Percentiles rank a stretch among this genome's conserved stretches.
These are phyloP conservation scores for Limnephilus auricula DNA, from an alignment of 2,888 invertebrate species.

Conservation along the genomic window DNA sequence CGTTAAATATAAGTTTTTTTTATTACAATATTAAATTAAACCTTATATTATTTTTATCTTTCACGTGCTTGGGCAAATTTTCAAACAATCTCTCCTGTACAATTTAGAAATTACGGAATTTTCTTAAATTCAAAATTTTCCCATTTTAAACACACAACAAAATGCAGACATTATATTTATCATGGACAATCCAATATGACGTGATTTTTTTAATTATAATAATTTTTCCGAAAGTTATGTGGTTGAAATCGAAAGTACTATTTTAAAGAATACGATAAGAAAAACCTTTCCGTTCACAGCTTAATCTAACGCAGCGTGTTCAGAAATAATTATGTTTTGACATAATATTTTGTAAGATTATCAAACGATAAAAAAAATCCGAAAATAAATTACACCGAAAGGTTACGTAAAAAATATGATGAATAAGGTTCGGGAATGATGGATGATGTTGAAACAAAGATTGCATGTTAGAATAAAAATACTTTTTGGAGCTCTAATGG, in stretches of 20 bases:
- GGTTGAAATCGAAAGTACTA: background rate
- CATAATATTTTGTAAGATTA: slow-evolving; percentile 2
- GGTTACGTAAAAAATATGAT: background rate
- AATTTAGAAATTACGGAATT: too few relatives aligned
- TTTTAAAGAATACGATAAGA: background rate
- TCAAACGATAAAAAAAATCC: background rate
- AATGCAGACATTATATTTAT: too few relatives aligned
- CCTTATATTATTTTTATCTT: too few relatives aligned
- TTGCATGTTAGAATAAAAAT: background rate
- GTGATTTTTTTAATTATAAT: too few relatives aligned
- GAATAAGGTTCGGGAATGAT: background rate
- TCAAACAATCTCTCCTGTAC: too few relatives aligned
- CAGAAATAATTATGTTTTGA: background rate
- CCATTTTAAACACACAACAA: too few relatives aligned
- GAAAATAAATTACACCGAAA: background rate
- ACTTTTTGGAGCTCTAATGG: background rate
- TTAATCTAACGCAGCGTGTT: background rate
- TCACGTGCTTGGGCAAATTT: too few relatives aligned
- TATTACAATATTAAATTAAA: too few relatives aligned
- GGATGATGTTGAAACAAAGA: slow-evolving; percentile 2
- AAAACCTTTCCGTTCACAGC: background rate
- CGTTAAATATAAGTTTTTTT: too few relatives aligned
- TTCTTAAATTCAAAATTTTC: too few relatives aligned
- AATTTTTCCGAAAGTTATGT: too few relatives aligned
- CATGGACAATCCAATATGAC: too few relatives aligned